Conservation (phyloP, 2,888 invertebrate genomes). For the Pyrochroa serraticornis region DNA sequence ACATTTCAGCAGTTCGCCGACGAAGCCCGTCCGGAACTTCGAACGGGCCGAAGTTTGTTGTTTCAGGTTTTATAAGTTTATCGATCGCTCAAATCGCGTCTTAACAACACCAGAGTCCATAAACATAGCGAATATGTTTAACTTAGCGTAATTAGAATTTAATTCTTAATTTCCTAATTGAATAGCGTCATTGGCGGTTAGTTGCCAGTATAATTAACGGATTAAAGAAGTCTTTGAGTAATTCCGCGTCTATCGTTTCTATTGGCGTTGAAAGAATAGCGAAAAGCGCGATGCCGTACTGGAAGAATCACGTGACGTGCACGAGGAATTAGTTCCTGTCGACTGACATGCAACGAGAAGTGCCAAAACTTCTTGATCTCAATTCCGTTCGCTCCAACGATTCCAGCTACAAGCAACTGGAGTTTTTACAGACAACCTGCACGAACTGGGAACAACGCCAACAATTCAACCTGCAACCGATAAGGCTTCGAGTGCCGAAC, state of each 20-base stretch:
- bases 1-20: slow-evolving; percentile 9
- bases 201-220: slow-evolving; percentile 53
- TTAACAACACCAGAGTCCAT: slow-evolving; percentile 32
- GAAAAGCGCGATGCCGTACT: background rate
- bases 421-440: too few relatives aligned
- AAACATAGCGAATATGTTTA: slow-evolving; percentile 40
- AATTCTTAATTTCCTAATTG: slow-evolving; percentile 54
- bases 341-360: slow-evolving; percentile 42
- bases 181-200: slow-evolving; percentile 55
- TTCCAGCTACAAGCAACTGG: too few relatives aligned
- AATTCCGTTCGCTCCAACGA: too few relatives aligned
- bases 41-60: slow-evolving; percentile 35
- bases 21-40: slow-evolving; percentile 12
- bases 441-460: too few relatives aligned
- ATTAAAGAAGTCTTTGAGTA: slow-evolving; percentile 55
- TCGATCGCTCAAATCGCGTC: slow-evolving; percentile 39
- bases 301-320: slow-evolving; percentile 30
- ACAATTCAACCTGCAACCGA: too few relatives aligned
- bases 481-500: too few relatives aligned
- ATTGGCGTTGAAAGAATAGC: slow-evolving; percentile 36
- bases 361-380: background rate
- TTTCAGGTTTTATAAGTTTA: slow-evolving; percentile 42
- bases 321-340: slow-evolving; percentile 40
- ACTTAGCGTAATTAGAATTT: slow-evolving; percentile 45
- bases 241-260: slow-evolving; percentile 50